Evolutionary conservation across 2,113 vertebrate species (phyloP).

Genomic region (Daboia siamensis): DNA sequence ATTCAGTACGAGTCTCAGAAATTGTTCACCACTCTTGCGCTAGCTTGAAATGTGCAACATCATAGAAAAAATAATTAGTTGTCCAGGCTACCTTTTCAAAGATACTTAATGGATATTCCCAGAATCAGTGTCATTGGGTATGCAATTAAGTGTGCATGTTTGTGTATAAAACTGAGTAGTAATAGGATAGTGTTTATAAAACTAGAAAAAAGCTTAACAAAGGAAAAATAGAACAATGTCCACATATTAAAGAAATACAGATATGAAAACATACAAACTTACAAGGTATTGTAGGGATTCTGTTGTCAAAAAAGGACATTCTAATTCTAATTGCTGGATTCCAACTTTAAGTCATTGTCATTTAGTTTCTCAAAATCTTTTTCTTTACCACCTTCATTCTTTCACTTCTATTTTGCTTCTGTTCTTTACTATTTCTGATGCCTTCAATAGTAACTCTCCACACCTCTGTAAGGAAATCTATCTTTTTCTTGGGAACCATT

Average conservation of each 20-base stretch:
- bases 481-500: neutral
- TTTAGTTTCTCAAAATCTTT: neutral
- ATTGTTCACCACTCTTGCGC: neutral
- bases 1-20: neutral
- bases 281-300: neutral
- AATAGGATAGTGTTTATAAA: neutral
- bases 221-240: neutral
- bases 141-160: neutral
- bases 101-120: neutral
- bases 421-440: neutral
- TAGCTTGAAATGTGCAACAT: neutral
- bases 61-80: no score
- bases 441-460: neutral
- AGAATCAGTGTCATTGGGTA: neutral
- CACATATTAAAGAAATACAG: neutral
- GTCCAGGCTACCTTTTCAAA: neutral
- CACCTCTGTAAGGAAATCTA: neutral
- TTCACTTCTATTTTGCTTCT: neutral
- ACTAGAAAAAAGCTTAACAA: neutral
- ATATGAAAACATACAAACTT: neutral
- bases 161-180: neutral
- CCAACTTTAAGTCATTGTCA: neutral
- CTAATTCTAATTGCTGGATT: neutral
- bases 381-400: neutral
- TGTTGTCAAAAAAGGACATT: neutral